Conservation (phyloP, 2,888 invertebrate species). For the Ectemnius cavifrons region DNA sequence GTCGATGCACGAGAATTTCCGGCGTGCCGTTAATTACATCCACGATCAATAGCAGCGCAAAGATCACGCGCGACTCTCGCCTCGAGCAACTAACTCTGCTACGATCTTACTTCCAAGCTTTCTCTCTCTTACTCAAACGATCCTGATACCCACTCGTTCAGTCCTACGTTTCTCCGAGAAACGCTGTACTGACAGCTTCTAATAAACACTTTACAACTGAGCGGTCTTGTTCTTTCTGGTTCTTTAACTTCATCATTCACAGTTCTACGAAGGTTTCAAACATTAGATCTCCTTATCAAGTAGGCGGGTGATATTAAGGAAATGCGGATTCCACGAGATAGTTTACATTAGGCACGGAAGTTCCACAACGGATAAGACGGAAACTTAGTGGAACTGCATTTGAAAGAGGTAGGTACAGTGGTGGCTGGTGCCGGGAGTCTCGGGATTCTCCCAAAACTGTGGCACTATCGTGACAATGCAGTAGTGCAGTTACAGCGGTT, state of each 20-base stretch:
- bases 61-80: slow-evolving; percentile 15
- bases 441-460: slow-evolving; percentile 32
- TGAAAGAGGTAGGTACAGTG: slow-evolving; percentile 20
- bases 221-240: not conserved
- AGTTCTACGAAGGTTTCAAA: too few relatives aligned
- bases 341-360: slow-evolving; percentile 36
- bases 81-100: slow-evolving; percentile 24
- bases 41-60: slow-evolving; percentile 27
- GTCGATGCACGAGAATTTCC: slow-evolving; percentile 22
- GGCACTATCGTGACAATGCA: slow-evolving; percentile 34
- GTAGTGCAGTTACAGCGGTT: slow-evolving; percentile 42
- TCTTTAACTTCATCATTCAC: not conserved
- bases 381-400: slow-evolving; percentile 44
- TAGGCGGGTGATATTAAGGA: slow-evolving; percentile 28
- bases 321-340: slow-evolving; percentile 39
- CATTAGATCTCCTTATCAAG: slow-evolving; percentile 9
- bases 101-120: not conserved
- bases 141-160: too few relatives aligned
- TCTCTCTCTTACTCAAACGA: too few relatives aligned
- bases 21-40: slow-evolving; percentile 33
- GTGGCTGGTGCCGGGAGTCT: slow-evolving; percentile 30
- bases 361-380: slow-evolving; percentile 46
- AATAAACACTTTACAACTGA: not conserved
- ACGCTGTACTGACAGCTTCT: not conserved
- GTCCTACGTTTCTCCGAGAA: too few relatives aligned